Evolutionary conservation across 2,888 invertebrate species (phyloP).

Genomic region (Lochmaea crataegi): DNA sequence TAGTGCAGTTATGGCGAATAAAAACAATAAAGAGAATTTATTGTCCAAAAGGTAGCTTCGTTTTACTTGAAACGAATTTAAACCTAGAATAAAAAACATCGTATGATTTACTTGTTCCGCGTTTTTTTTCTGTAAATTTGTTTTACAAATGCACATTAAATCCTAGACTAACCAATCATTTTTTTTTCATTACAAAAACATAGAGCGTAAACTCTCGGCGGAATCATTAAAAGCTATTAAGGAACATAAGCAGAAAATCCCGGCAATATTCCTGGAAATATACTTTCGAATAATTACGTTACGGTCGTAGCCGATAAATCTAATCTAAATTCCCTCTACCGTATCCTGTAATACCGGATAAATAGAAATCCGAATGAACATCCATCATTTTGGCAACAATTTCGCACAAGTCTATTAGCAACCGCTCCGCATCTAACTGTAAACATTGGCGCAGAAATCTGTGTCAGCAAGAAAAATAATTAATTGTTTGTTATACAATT

Average conservation of each 20-base stretch:
- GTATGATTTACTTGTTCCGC: too few species aligned
- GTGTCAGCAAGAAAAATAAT: background rate
- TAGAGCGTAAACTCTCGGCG: constrained; percentile 1
- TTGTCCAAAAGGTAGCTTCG: background rate
- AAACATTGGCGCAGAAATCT: constrained; percentile 8
- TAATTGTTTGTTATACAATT: constrained; percentile 6
- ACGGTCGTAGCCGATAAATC: constrained; percentile 37
- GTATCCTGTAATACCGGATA: constrained; percentile 37
- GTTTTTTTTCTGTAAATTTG: background rate
- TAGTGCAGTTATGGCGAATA: too few species aligned
- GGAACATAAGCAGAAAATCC: constrained; percentile 24
- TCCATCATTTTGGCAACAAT: constrained; percentile 40
- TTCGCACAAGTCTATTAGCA: constrained; percentile 42
- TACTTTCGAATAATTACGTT: constrained; percentile 38
- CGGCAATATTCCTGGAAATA: constrained; percentile 22
- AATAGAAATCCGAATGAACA: constrained; percentile 44
- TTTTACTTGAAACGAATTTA: background rate
- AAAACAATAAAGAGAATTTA: too few species aligned
- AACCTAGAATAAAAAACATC: background rate
- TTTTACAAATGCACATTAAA: background rate
- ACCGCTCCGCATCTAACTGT: constrained; percentile 25
- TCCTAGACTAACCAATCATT: background rate
- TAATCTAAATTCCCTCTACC: constrained; percentile 34
- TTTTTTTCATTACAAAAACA: background rate
- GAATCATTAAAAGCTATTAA: constrained; percentile 22